Evolutionary conservation across 2,888 invertebrate species (phyloP).

Genomic region (Lepidochrysops patricia): DNA sequence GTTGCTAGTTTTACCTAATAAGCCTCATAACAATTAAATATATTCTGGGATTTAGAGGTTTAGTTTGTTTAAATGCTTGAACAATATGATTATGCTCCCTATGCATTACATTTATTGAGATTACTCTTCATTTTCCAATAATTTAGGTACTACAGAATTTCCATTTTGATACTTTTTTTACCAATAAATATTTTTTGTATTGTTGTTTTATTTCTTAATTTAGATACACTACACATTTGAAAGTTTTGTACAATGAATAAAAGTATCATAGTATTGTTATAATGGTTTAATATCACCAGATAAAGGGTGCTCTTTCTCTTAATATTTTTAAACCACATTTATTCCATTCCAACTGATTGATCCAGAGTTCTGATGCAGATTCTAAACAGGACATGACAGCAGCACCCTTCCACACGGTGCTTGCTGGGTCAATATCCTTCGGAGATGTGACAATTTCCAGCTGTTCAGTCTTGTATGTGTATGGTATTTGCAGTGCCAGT

Average conservation of each 20-base stretch:
- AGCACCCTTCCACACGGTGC: conserved; percentile 96
- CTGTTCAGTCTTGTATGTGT: conserved; percentile 85
- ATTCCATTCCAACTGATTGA: conserved; percentile 88
- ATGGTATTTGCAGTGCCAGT: conserved; percentile 87
- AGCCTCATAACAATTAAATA: no score
- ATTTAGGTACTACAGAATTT: not conserved
- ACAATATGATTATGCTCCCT: not conserved
- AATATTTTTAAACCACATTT: conserved; percentile 88
- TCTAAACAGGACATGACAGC: conserved; percentile 94
- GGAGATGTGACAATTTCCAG: conserved; percentile 92
- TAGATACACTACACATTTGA: no score
- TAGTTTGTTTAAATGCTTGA: no score
- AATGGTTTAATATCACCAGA: conserved; percentile 75
- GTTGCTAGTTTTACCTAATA: not conserved
- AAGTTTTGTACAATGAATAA: not conserved
- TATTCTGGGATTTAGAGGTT: no score
- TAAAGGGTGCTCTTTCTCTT: conserved; percentile 93
- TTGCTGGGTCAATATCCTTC: conserved; percentile 93
- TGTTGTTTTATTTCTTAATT: not conserved
- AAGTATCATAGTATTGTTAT: not conserved
- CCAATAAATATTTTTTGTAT: not conserved
- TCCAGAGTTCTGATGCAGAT: conserved; percentile 95
- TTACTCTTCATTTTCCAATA: not conserved
- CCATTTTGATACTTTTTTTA: not conserved
- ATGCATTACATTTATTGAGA: not conserved